phyloP scores from a whole-genome alignment of 2,888 invertebrate species.

The Macrophya alboannulata region DNA sequence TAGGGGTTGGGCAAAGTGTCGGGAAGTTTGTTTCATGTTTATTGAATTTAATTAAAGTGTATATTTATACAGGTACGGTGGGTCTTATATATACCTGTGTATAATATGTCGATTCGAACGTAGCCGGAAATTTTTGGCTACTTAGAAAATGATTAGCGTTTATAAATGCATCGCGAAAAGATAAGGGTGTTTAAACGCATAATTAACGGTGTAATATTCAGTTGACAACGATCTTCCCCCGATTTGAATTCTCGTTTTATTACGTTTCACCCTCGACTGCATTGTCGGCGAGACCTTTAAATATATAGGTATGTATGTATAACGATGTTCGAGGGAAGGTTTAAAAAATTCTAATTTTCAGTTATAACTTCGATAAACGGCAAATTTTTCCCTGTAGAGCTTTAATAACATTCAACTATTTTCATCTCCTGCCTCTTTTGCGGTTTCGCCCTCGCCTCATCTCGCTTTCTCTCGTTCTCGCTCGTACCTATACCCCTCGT shows the following conservation, averaged over 20 bases:
- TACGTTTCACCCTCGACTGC: constrained; percentile 19
- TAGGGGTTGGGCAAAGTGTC: constrained; percentile 5
- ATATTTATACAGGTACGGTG: constrained; percentile 7
- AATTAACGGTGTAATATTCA: neutral
- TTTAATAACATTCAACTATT: constrained; percentile 52
- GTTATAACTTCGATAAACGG: constrained; percentile 46
- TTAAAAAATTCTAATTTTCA: constrained; percentile 46
- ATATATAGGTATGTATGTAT: neutral
- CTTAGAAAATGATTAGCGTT: neutral
- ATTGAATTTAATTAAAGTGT: constrained; percentile 24
- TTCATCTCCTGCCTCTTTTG: constrained; percentile 38
- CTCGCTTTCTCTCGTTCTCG: constrained; percentile 37
- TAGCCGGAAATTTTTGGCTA: neutral
- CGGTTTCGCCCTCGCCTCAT: constrained; percentile 18
- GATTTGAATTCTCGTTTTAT: constrained; percentile 1
- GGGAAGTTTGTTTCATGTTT: constrained; percentile 25
- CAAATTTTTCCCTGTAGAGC: constrained; percentile 29
- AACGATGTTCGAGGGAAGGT: constrained; percentile 4
- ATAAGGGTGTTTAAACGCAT: neutral
- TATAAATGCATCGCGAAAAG: neutral
- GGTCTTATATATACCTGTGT: neutral
- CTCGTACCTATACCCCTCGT: constrained; percentile 3
- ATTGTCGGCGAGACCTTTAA: constrained; percentile 8
- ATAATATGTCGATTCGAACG: neutral
- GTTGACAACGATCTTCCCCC: neutral